Percentiles rank a stretch among this genome's conserved stretches.
These are phyloP conservation scores for Thera britannica DNA, from an alignment of 2,888 invertebrate genomes.

Conservation along the genomic window DNA sequence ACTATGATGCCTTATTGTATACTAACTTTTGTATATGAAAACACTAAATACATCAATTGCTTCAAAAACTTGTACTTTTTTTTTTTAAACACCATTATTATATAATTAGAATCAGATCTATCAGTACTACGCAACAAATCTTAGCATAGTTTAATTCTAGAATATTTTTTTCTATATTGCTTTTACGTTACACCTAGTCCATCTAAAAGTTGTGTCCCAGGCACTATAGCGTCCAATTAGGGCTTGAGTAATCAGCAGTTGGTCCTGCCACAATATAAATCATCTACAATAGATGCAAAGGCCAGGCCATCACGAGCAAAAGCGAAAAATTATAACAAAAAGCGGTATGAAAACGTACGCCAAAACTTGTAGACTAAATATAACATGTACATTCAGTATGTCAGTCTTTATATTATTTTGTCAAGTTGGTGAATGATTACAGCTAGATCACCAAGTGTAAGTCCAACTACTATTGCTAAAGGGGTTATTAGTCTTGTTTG, in stretches of 20 bases:
- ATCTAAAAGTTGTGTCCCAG: too few species aligned
- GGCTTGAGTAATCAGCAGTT: too few species aligned
- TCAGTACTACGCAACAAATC: constrained; percentile 28
- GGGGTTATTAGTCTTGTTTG: not conserved
- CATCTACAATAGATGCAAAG: too few species aligned
- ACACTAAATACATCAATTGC: not conserved
- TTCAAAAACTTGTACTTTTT: constrained; percentile 19
- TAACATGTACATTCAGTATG: constrained; percentile 28
- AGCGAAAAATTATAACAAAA: not conserved
- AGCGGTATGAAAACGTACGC: constrained; percentile 16
- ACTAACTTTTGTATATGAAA: not conserved
- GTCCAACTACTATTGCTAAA: not conserved
- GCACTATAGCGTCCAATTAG: too few species aligned
- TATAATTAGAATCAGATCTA: constrained; percentile 25
- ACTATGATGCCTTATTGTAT: not conserved
- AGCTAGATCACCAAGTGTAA: not conserved
- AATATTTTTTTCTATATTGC: constrained; percentile 24
- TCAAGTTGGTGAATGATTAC: not conserved
- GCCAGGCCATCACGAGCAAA: constrained; percentile 5
- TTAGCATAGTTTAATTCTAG: constrained; percentile 22
- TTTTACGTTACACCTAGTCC: constrained; percentile 12
- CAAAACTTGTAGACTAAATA: constrained; percentile 9
- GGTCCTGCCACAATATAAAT: too few species aligned
- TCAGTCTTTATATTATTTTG: constrained; percentile 78
- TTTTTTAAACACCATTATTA: not conserved